Conservation (phyloP, 2,888 invertebrate genomes). For the Ischnus inquisitorius region DNA sequence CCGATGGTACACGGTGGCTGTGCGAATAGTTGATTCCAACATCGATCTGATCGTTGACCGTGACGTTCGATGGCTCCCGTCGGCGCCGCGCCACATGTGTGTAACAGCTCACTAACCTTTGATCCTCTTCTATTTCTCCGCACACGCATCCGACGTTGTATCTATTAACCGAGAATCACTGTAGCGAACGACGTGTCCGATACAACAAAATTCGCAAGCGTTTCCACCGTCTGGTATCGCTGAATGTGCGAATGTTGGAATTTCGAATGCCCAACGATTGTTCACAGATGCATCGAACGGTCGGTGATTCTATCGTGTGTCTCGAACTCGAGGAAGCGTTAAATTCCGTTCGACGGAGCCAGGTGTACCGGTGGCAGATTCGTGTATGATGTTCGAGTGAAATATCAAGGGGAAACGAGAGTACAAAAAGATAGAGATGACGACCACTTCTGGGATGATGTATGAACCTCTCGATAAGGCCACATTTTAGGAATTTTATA, state of each 20-base stretch:
- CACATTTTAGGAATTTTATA: no score
- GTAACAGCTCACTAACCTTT: conserved; percentile 43
- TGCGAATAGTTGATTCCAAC: conserved; percentile 29
- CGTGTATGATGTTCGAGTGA: no score
- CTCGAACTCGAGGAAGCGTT: conserved; percentile 55
- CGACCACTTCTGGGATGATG: no score
- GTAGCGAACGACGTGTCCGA: conserved; percentile 22
- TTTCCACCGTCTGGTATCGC: conserved; percentile 5
- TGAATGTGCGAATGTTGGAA: conserved; percentile 23
- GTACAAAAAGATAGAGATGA: neutral
- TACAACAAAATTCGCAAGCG: conserved; percentile 12
- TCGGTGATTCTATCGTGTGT: conserved; percentile 17
- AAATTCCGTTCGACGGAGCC: conserved; percentile 41
- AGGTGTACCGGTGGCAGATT: neutral
- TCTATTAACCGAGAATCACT: conserved; percentile 28
- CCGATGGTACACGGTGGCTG: neutral
- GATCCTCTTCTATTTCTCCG: conserved; percentile 28
- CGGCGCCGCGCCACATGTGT: neutral
- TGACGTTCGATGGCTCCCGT: conserved; percentile 24
- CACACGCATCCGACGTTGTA: neutral
- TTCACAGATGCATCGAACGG: conserved; percentile 26
- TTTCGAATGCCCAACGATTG: conserved; percentile 43
- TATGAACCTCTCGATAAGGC: no score
- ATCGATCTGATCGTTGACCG: conserved; percentile 35
- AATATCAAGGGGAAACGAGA: neutral